Evolutionary conservation across 1,140 invertebrate species (phyloP), one percentile per base, ranked within the genome.

Genomic region (Gryllus bimaculatus): DNA sequence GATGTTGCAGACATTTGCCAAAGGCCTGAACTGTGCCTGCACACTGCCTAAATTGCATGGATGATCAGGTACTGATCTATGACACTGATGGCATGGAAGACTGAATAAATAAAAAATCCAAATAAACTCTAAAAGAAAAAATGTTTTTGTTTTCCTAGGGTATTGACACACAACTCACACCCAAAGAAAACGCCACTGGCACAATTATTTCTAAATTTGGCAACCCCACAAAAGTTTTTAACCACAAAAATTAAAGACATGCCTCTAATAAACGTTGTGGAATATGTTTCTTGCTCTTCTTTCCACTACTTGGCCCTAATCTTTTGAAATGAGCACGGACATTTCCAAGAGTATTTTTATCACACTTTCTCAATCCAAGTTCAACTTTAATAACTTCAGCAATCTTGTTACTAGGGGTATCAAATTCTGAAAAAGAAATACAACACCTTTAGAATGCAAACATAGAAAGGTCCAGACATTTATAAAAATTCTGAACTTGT

Each of bases 241-340:
- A 39, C 1, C 54, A 66, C 18, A 66, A 13, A 13, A 66, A 66
- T 66, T 3, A 13, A 13, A 66, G 7, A 79, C 73, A 80, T 83
- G 86, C 86, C 82, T 87, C 86, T 83, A 85, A 84, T 54, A 87
- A 81, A 54, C 86, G 82, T 79, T 84, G 83, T 75, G 87, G 87
- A 74, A 86, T 82, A 81, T 84, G 82, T 77, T 84, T 84, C 78
- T 83, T 84, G 8, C 47, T 20, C 48, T 54, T 77, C 54, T 74
- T 78, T 18, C 49, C 78, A 73, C 49, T 74, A 73, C 18, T 20
- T 74, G 78, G 76, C 7, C 76, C 78, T n/a, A 74, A 47, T 26
- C n/a, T 66, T 54, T 78, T 78, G 78, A 75, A 79, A 47, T 48
- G 49, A 6, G 20, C 12, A 3, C 49, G 10, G 13, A 66, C 8